Percentiles rank a stretch among this genome's conserved stretches.
These are phyloP conservation scores for Myiopsitta monachus DNA, from an alignment of 2,113 vertebrate genomes.

Conservation along the genomic window DNA sequence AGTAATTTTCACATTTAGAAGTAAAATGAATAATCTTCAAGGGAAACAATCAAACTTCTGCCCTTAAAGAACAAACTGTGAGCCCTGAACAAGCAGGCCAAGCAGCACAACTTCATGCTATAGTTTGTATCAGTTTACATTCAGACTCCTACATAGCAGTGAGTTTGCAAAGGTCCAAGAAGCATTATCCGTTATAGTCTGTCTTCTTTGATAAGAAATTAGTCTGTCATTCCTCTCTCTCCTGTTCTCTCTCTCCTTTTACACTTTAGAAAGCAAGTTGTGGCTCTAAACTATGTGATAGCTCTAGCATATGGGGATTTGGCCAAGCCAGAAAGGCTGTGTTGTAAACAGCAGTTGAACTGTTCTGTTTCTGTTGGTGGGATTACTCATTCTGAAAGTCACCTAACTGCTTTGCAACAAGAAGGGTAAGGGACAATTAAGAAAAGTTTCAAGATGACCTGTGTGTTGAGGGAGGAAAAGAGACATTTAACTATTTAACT, in stretches of 20 bases:
- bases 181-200: background rate
- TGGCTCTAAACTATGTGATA: background rate
- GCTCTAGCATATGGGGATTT: background rate
- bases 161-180: background rate
- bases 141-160: background rate
- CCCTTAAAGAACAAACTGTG: background rate
- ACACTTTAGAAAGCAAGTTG: background rate
- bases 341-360: background rate
- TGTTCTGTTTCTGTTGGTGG: background rate
- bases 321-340: background rate
- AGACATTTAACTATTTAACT: background rate
- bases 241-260: background rate
- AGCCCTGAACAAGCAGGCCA: background rate
- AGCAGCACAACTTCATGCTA: background rate
- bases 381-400: background rate
- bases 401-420: background rate
- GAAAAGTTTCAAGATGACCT: background rate
- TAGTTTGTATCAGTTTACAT: background rate
- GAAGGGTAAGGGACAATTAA: background rate
- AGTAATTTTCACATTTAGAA: background rate
- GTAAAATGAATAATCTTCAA: background rate
- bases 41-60: background rate
- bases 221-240: background rate
- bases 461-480: background rate
- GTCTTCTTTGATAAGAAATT: background rate